phyloP scores from a whole-genome alignment of 2,113 vertebrate genomes.

The human (Homo sapiens) region GRCh38 chr17:71996501-71997000 shows the following conservation, averaged over 20 bases:
- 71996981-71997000: background rate
- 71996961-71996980: fast-evolving
- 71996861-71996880: background rate
- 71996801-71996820: background rate
- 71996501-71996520: background rate
- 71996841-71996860: background rate
- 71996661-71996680: background rate
- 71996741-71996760: background rate
- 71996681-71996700: background rate
- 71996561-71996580: background rate
- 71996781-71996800: background rate
- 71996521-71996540: background rate
- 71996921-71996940: background rate
- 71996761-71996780: background rate
- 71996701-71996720: background rate
- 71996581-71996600: background rate
- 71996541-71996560: background rate
- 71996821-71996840: background rate
- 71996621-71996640: background rate
- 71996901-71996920: background rate
- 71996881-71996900: background rate
- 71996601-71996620: background rate
- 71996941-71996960: fast-evolving
- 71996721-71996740: background rate
- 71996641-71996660: background rate